Conservation (phyloP, 2,113 vertebrate genomes). For the Glaucomys volans region DNA sequence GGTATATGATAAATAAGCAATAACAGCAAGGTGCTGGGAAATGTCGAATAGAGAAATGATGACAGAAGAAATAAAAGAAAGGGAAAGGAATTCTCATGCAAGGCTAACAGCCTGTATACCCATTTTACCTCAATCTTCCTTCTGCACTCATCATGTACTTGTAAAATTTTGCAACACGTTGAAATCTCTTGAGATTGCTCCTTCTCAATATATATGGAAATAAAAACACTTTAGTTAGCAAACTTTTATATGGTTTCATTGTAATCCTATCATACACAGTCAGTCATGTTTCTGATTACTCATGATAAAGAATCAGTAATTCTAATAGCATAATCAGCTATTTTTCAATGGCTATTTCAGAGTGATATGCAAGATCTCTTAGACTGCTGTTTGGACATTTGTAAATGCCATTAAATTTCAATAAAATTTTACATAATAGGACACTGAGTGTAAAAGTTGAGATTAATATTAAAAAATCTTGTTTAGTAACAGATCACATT, state of each 20-base stretch:
- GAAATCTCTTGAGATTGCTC: background rate
- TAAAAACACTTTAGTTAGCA: background rate
- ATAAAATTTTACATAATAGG: background rate
- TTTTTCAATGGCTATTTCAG: background rate
- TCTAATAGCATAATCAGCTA: constrained; percentile 29
- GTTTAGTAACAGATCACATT: background rate
- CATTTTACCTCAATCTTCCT: background rate
- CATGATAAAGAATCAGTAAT: background rate
- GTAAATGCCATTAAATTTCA: background rate
- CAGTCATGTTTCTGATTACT: background rate
- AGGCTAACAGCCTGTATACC: background rate
- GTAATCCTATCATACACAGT: background rate
- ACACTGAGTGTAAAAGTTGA: background rate
- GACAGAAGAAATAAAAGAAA: constrained; percentile 69
- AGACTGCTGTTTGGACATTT: background rate
- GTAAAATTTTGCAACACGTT: background rate
- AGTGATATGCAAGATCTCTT: background rate
- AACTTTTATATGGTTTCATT: background rate
- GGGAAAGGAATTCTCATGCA: constrained; percentile 50
- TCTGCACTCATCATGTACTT: background rate
- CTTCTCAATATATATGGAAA: background rate
- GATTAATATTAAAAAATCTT: background rate
- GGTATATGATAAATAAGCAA: constrained; percentile 81
- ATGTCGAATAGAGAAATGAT: constrained; percentile 73
- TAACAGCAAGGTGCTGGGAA: constrained; percentile 81